phyloP scores from a whole-genome alignment of 2,113 vertebrate genomes.

The Porphyrio hochstetteri region DNA sequence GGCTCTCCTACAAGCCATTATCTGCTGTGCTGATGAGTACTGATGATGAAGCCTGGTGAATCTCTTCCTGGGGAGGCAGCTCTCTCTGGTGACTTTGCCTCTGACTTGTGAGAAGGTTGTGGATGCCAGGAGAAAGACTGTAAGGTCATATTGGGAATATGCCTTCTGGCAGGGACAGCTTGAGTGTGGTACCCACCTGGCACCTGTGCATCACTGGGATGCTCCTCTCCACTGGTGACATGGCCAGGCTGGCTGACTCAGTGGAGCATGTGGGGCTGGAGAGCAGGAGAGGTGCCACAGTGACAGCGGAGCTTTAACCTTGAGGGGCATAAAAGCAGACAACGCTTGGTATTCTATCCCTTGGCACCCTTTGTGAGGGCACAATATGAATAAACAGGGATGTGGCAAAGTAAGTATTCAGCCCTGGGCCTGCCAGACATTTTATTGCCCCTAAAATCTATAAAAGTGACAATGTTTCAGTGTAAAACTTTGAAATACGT shows the following conservation, averaged over 20 bases:
- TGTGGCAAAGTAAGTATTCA: neutral
- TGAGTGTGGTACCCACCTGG: fast-evolving
- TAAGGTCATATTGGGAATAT: neutral
- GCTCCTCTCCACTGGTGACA: neutral
- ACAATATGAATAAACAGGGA: neutral
- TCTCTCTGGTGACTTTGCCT: neutral
- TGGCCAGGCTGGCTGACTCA: neutral
- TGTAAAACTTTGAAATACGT: neutral
- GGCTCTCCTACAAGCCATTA: neutral
- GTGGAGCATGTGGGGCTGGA: fast-evolving
- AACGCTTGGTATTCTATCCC: neutral
- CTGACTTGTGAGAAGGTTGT: neutral
- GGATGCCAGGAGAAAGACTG: neutral
- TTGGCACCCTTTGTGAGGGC: neutral
- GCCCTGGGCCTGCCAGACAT: neutral
- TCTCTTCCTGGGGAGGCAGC: neutral
- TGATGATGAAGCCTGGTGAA: neutral
- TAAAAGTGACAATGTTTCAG: neutral
- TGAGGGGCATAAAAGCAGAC: neutral
- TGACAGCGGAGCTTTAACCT: neutral
- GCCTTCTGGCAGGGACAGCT: neutral
- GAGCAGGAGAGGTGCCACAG: neutral
- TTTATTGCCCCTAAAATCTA: neutral
- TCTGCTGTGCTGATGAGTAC: neutral
- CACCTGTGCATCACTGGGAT: neutral